phyloP scores from a whole-genome alignment of 1,140 invertebrate genomes.

The Drosophila murphyi region DNA sequence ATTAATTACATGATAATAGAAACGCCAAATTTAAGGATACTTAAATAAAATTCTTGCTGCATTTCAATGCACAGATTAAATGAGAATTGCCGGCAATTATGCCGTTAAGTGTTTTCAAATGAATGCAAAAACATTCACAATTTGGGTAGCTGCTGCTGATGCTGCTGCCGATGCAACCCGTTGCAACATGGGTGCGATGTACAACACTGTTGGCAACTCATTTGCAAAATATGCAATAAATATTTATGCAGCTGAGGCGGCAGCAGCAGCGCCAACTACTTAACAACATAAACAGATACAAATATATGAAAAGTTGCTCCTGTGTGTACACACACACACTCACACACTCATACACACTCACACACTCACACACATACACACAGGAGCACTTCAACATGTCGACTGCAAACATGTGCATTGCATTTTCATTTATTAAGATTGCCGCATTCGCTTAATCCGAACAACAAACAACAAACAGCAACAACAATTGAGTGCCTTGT shows the following conservation, averaged over 20 bases:
- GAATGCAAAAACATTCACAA: conserved; percentile 37
- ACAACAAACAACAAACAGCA: conserved; percentile 56
- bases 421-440: conserved; percentile 77
- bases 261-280: conserved; percentile 62
- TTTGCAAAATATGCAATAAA: conserved; percentile 75
- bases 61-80: conserved; percentile 12
- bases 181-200: conserved; percentile 16
- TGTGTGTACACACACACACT: conserved; percentile 7
- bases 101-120: conserved; percentile 33
- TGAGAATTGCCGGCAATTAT: conserved; percentile 33
- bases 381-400: conserved; percentile 55
- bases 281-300: conserved; percentile 82
- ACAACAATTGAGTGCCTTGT: conserved; percentile 28
- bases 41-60: not conserved
- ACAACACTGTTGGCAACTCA: conserved; percentile 55
- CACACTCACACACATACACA: not conserved
- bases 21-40: not conserved
- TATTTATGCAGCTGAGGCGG: conserved; percentile 76
- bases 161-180: not conserved
- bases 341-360: conserved; percentile 21
- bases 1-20: not conserved
- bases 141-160: conserved; percentile 10
- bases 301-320: conserved; percentile 77
- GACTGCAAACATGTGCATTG: conserved; percentile 49
- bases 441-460: conserved; percentile 61